These are phyloP conservation scores for Pangasianodon hypophthalmus DNA, from an alignment of 2,113 vertebrate species.

Conservation along the genomic window DNA sequence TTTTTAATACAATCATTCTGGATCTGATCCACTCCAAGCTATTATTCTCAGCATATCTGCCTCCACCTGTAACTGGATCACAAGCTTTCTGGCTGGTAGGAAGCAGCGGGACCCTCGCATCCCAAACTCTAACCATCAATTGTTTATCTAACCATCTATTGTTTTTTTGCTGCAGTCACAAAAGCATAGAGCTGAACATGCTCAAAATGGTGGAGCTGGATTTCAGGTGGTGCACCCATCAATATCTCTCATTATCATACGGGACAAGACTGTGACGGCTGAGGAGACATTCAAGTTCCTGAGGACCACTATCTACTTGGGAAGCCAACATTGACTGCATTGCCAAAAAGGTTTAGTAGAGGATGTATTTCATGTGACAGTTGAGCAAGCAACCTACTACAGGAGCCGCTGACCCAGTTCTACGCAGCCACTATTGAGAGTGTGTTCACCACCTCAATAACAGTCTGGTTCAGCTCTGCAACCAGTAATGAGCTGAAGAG, in stretches of 20 bases:
- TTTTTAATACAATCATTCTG: background rate
- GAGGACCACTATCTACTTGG: background rate
- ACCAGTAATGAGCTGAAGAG: slow-evolving; percentile 7
- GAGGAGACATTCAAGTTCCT: background rate
- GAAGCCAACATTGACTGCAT: background rate
- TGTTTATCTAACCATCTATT: background rate
- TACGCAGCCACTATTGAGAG: background rate
- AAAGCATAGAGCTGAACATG: background rate
- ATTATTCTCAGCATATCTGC: background rate
- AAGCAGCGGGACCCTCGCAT: background rate
- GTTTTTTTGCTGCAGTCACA: background rate
- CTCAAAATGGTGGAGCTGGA: background rate
- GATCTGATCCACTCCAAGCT: background rate
- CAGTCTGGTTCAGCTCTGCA: background rate
- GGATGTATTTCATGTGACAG: background rate
- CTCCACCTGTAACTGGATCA: background rate
- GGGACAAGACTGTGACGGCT: background rate
- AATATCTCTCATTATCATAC: background rate
- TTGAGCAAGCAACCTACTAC: background rate
- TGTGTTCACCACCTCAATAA: background rate
- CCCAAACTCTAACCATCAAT: background rate
- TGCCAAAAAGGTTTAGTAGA: background rate
- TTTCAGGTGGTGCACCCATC: background rate
- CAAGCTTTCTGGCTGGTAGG: background rate
- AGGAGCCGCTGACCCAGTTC: background rate